Evolutionary conservation across 2,797 vertebrate species (phyloP).

Genomic region (Cryptoblepharus egeriae): DNA sequence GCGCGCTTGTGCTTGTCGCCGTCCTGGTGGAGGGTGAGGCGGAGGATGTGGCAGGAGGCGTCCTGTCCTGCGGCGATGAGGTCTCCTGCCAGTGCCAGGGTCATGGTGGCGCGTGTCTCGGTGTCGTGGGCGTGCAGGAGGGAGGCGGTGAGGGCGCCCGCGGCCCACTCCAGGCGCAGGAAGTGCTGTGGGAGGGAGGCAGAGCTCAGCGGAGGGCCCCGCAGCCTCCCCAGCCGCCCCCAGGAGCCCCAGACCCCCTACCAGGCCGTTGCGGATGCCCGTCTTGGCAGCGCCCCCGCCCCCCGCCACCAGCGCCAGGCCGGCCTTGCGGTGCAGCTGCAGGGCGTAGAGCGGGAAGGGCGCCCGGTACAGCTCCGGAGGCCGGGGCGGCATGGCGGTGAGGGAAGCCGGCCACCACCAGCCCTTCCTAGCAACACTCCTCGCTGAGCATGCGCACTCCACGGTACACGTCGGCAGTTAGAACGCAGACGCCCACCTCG

Average conservation of each 20-base stretch:
- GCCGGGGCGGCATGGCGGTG: conserved; percentile 83
- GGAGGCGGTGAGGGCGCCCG: conserved; percentile 83
- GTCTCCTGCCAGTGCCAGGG: conserved; percentile 86
- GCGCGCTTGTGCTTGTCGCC: conserved; percentile 23
- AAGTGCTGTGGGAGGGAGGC: conserved; percentile 82
- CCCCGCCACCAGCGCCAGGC: conserved; percentile 88
- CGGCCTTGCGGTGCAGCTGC: conserved; percentile 82
- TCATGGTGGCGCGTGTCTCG: conserved; percentile 90
- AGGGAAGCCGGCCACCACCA: no score
- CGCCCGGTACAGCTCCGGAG: conserved; percentile 88
- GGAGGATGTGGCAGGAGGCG: conserved; percentile 86
- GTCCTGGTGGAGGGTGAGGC: conserved; percentile 72
- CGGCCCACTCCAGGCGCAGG: conserved; percentile 84
- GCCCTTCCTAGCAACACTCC: background rate
- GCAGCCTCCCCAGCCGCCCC: background rate
- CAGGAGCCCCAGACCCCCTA: conserved; percentile 62
- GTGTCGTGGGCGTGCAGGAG: conserved; percentile 91
- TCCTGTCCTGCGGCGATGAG: conserved; percentile 92
- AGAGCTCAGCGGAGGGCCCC: conserved; percentile 83
- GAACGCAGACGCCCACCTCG: no score
- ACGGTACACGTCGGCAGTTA: conserved; percentile 20
- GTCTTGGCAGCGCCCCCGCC: conserved; percentile 94
- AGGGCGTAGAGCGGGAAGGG: conserved; percentile 93
- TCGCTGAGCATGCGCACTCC: background rate
- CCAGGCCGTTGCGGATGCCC: conserved; percentile 93